These are phyloP conservation scores for Tenthredo amoena DNA, from an alignment of 2,888 invertebrate genomes.

Conservation along the genomic window DNA sequence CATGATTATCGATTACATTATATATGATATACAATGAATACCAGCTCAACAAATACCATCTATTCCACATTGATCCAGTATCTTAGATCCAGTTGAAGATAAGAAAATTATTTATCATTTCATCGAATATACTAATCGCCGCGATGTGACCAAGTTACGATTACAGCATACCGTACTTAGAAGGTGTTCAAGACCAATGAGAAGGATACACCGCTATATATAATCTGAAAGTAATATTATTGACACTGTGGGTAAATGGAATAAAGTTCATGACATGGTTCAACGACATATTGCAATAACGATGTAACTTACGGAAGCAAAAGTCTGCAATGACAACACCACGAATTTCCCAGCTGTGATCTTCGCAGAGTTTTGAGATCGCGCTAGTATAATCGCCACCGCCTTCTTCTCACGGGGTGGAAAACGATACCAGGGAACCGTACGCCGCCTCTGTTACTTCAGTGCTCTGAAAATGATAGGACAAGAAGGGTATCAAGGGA, in stretches of 20 bases:
- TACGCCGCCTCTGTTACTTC: conserved; percentile 59
- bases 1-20: not conserved
- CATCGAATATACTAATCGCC: not conserved
- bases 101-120: not conserved
- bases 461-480: conserved; percentile 55
- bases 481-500: not conserved
- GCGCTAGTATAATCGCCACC: conserved; percentile 59
- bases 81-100: not conserved
- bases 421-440: conserved; percentile 60
- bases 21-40: not conserved
- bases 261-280: not conserved
- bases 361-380: conserved; percentile 61
- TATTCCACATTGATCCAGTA: not conserved
- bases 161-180: not conserved
- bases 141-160: not conserved
- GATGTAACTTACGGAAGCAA: conserved; percentile 48
- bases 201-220: not conserved
- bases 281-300: not conserved
- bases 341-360: conserved; percentile 66
- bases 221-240: conserved; percentile 15
- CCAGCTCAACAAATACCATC: not conserved
- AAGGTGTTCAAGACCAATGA: not conserved
- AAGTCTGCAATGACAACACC: conserved; percentile 63
- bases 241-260: not conserved
- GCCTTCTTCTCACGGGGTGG: conserved; percentile 51